Conservation (phyloP, 2,113 vertebrate species). For the Alethe castanea region DNA sequence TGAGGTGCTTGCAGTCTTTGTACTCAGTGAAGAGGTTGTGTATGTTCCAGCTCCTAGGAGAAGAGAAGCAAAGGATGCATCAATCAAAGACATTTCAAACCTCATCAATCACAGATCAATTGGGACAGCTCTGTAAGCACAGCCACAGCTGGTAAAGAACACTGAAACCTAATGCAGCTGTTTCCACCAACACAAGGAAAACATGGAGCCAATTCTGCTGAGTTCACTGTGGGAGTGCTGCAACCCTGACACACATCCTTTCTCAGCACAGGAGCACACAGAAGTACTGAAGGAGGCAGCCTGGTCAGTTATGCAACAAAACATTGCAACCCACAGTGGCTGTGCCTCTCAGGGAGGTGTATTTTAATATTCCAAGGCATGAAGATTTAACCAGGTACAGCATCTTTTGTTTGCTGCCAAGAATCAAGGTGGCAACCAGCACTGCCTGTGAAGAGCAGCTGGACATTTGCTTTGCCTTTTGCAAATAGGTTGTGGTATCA, state of each 20-base stretch:
- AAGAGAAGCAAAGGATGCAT: background rate
- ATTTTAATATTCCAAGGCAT: background rate
- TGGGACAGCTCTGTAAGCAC: background rate
- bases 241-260: background rate
- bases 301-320: background rate
- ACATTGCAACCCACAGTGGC: fast-evolving
- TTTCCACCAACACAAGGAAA: background rate
- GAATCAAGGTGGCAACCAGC: background rate
- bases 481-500: background rate
- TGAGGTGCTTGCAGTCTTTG: slow-evolving; percentile 92
- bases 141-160: background rate
- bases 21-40: slow-evolving; percentile 93
- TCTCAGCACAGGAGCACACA: background rate
- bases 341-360: background rate
- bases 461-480: background rate
- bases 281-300: background rate
- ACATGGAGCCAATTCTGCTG: background rate
- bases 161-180: background rate
- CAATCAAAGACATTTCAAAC: background rate
- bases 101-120: background rate
- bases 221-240: background rate
- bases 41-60: slow-evolving; percentile 89
- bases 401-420: background rate
- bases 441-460: background rate
- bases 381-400: background rate